Conservation (phyloP, 2,113 vertebrate genomes). For the Coreoperca whiteheadi region DNA sequence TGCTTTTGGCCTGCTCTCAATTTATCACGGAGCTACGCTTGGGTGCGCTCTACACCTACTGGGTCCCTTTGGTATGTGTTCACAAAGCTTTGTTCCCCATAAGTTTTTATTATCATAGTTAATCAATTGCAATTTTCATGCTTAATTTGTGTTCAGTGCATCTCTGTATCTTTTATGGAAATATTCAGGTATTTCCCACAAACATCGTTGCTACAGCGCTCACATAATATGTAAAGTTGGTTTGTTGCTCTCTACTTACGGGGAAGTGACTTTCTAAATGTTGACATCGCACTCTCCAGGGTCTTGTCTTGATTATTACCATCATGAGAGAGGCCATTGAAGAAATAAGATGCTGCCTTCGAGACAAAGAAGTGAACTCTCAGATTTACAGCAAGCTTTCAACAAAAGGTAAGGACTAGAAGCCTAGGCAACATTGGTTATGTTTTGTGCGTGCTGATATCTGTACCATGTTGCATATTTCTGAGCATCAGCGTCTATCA, state of each 20-base stretch:
- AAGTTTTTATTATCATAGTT: conserved; percentile 10
- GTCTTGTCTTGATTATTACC: conserved; percentile 94
- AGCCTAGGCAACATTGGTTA: not conserved
- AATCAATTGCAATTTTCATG: not conserved
- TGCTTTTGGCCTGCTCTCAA: conserved; percentile 97
- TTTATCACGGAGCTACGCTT: conserved; percentile 95
- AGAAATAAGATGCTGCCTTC: conserved; percentile 93
- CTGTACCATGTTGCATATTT: conserved; percentile 38
- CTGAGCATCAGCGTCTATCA: conserved; percentile 54
- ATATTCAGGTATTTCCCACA: not conserved
- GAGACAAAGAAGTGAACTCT: conserved; percentile 98
- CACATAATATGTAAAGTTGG: too few species aligned
- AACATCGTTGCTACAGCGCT: not conserved
- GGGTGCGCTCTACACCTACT: conserved; percentile 96
- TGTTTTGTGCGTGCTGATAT: conserved; percentile 29
- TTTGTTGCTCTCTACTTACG: not conserved
- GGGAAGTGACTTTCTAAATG: not conserved
- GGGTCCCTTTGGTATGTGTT: conserved; percentile 95
- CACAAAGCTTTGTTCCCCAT: not conserved
- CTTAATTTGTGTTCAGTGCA: not conserved
- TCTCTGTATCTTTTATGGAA: not conserved
- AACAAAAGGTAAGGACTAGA: conserved; percentile 87
- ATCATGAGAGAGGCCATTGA: conserved; percentile 94
- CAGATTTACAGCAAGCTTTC: conserved; percentile 99
- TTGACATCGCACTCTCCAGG: conserved; percentile 78